These are phyloP conservation scores for Capromys pilorides DNA, from an alignment of 2,797 vertebrate genomes.

Conservation along the genomic window DNA sequence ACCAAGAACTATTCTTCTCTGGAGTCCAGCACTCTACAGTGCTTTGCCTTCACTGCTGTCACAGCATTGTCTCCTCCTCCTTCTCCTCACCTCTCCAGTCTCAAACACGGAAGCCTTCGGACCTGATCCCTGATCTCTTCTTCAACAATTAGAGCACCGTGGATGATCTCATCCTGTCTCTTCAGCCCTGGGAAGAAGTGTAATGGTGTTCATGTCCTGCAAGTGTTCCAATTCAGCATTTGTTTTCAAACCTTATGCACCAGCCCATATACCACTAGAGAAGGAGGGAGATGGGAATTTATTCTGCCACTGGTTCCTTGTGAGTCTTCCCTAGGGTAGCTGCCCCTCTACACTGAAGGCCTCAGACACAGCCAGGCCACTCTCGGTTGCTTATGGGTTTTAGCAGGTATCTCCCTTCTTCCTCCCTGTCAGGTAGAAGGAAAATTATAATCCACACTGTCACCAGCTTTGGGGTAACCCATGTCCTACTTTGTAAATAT, in stretches of 20 bases:
- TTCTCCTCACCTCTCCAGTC: too few relatives aligned
- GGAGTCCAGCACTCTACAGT: not conserved
- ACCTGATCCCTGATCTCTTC: too few relatives aligned
- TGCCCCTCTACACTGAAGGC: not conserved
- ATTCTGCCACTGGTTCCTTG: not conserved
- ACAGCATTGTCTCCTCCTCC: not conserved
- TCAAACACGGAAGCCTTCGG: not conserved
- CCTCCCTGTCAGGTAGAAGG: not conserved
- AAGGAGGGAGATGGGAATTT: not conserved
- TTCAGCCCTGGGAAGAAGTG: accelerated
- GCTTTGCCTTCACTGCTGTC: not conserved
- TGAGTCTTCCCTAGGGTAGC: not conserved
- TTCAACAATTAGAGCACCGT: not conserved
- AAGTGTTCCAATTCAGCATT: not conserved
- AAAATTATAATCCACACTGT: not conserved
- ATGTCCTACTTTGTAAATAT: not conserved
- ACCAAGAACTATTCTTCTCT: not conserved
- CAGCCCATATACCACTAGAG: not conserved
- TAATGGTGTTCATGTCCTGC: not conserved
- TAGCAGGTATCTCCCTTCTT: not conserved
- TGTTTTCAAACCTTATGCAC: not conserved
- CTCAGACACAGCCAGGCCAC: not conserved
- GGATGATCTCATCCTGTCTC: not conserved
- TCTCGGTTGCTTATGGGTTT: not conserved
- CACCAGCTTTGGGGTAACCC: not conserved